A percentile compares a stretch with the other conserved stretches of the same genome.
These are phyloP conservation scores for Drosophila parvula DNA, from an alignment of 1,140 invertebrate species.

Conservation along the genomic window DNA sequence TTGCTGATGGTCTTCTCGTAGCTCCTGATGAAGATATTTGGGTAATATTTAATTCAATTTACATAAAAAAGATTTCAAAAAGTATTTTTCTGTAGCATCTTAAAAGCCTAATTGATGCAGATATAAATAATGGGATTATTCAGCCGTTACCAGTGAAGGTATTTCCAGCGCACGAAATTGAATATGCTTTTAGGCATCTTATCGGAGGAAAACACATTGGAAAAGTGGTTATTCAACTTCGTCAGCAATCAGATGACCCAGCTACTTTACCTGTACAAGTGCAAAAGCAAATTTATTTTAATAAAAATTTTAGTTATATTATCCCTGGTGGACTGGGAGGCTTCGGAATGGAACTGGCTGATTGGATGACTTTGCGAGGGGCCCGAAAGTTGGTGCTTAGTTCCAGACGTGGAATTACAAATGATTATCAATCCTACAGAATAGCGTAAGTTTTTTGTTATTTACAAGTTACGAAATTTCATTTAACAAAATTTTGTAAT, in stretches of 20 bases:
- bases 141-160: conserved; percentile 87
- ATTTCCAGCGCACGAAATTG: conserved; percentile 87
- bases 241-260: conserved; percentile 50
- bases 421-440: conserved; percentile 91
- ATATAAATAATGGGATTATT: conserved; percentile 86
- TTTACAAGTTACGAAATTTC: neutral
- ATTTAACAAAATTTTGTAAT: conserved; percentile 29
- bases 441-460: conserved; percentile 84
- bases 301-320: conserved; percentile 85
- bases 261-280: conserved; percentile 69
- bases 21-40: conserved; percentile 84
- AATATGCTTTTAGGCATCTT: conserved; percentile 90
- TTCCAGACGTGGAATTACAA: conserved; percentile 90
- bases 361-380: conserved; percentile 93
- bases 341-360: conserved; percentile 95
- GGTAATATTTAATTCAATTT: conserved; percentile 52
- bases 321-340: conserved; percentile 93
- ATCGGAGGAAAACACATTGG: conserved; percentile 94
- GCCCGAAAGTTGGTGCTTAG: conserved; percentile 91
- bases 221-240: conserved; percentile 87
- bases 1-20: conserved; percentile 91
- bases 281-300: conserved; percentile 84
- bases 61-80: neutral
- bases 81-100: conserved; percentile 43
- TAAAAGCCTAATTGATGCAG: conserved; percentile 70